Conservation (phyloP, 1,140 invertebrate species). For the Ceratina calcarata region DNA sequence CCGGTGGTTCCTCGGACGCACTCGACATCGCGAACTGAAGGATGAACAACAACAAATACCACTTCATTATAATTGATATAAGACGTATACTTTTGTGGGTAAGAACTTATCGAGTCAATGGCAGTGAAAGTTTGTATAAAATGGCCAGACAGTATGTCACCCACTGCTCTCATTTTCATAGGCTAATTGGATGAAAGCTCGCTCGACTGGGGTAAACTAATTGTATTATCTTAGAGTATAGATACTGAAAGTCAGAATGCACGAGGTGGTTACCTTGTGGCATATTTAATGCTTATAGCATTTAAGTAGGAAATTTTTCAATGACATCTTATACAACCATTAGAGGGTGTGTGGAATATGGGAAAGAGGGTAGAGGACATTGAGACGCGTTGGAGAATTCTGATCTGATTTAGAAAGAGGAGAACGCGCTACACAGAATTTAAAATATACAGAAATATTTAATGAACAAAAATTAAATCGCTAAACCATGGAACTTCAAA, state of each 20-base stretch:
- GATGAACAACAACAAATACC: conserved; percentile 73
- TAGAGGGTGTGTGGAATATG: not conserved
- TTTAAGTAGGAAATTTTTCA: conserved; percentile 13
- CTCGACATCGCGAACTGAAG: conserved; percentile 76
- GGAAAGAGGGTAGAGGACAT: not conserved
- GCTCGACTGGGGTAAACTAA: conserved; percentile 76
- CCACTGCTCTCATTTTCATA: conserved; percentile 75
- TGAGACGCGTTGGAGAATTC: not conserved
- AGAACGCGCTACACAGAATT: too few species aligned
- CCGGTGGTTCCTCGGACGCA: conserved; percentile 72
- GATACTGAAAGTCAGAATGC: conserved; percentile 44
- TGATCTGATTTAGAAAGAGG: too few species aligned
- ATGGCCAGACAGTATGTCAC: conserved; percentile 69
- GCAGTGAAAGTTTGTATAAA: conserved; percentile 75
- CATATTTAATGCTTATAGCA: conserved; percentile 35
- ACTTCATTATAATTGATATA: conserved; percentile 68
- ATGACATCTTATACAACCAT: conserved; percentile 21
- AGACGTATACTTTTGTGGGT: conserved; percentile 40
- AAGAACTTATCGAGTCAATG: conserved; percentile 69
- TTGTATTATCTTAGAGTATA: conserved; percentile 72
- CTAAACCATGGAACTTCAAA: too few species aligned
- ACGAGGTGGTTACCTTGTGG: conserved; percentile 22
- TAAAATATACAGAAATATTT: too few species aligned
- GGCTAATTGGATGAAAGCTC: conserved; percentile 76
- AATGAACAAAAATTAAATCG: too few species aligned